Conservation (phyloP, 2,797 vertebrate species). For the Halcyon smyrnensis region DNA sequence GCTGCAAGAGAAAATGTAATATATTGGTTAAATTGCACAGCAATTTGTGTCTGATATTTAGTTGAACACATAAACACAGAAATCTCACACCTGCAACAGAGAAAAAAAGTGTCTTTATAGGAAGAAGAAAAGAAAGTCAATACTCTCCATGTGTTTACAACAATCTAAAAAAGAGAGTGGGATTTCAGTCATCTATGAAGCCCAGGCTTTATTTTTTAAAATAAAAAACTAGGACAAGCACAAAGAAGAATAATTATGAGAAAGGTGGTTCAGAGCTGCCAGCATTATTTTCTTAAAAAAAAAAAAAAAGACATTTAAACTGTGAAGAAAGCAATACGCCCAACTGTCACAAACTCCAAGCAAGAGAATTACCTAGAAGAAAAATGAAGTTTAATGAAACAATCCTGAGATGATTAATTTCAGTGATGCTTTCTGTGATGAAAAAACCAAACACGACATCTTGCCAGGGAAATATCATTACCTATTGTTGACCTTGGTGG, state of each 20-base stretch:
- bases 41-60: neutral
- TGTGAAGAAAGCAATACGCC: neutral
- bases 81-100: slow-evolving; percentile 45
- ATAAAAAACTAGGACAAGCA: neutral
- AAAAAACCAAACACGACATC: slow-evolving; percentile 14
- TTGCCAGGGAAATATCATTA: slow-evolving; percentile 65
- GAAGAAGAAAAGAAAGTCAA: neutral
- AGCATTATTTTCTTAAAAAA: neutral
- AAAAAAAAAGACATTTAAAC: neutral
- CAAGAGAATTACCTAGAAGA: slow-evolving; percentile 33
- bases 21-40: neutral
- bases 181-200: neutral
- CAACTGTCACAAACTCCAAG: neutral
- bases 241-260: neutral
- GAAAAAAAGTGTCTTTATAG: neutral
- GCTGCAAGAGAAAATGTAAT: slow-evolving; percentile 65
- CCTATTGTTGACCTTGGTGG: slow-evolving; percentile 70
- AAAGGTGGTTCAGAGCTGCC: slow-evolving; percentile 15
- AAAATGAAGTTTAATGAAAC: slow-evolving; percentile 41
- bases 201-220: neutral
- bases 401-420: slow-evolving; percentile 11
- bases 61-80: neutral
- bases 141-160: neutral
- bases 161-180: neutral
- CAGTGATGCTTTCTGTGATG: slow-evolving; percentile 17